Conservation (phyloP, 1,140 invertebrate species). For the Drosophila sechellia region DNA sequence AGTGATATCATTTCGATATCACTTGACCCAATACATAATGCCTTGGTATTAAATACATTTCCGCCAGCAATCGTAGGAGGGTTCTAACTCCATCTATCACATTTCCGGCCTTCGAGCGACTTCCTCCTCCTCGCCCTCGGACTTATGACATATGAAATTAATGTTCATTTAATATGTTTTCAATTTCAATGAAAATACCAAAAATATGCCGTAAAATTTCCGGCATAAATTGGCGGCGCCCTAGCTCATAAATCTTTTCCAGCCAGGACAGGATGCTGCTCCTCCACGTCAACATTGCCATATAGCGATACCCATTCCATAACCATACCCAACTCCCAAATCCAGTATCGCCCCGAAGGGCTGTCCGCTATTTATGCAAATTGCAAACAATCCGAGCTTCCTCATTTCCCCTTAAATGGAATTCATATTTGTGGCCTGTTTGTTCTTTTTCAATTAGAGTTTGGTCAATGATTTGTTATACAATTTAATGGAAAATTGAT, state of each 20-base stretch:
- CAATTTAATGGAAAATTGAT: conserved; percentile 49
- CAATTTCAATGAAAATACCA: conserved; percentile 63
- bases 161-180: conserved; percentile 77
- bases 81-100: conserved; percentile 25
- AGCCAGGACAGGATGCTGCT: conserved; percentile 16
- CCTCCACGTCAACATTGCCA: background rate
- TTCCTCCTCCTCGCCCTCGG: conserved; percentile 12
- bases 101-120: conserved; percentile 19
- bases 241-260: conserved; percentile 60
- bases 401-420: conserved; percentile 50
- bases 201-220: conserved; percentile 70
- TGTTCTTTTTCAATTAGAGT: conserved; percentile 57
- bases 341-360: conserved; percentile 19
- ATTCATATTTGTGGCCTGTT: conserved; percentile 57
- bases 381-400: conserved; percentile 44
- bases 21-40: background rate
- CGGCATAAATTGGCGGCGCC: conserved; percentile 66
- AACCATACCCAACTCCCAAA: background rate
- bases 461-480: conserved; percentile 44
- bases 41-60: conserved; percentile 36
- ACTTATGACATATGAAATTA: conserved; percentile 56
- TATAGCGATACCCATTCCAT: no score
- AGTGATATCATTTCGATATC: background rate
- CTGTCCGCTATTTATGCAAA: conserved; percentile 66
- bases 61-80: conserved; percentile 14